These are phyloP conservation scores for Lamproptera curius DNA, from an alignment of 2,888 invertebrate species.

Conservation along the genomic window DNA sequence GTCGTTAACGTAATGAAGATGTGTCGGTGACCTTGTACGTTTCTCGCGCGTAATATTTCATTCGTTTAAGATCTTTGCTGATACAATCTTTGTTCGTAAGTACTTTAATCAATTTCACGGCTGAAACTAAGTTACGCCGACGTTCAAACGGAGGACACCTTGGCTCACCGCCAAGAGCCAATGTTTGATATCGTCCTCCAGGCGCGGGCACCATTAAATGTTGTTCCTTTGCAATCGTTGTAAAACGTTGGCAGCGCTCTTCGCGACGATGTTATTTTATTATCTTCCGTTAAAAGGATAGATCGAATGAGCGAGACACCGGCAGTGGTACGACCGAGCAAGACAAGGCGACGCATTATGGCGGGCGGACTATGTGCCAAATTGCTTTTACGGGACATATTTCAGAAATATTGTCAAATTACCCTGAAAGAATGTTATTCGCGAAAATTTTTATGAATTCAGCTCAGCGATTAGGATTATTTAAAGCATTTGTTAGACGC, in stretches of 20 bases:
- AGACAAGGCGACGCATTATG: conserved; percentile 1
- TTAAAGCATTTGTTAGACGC: not conserved
- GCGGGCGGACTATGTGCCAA: conserved; percentile 11
- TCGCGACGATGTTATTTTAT: conserved; percentile 38
- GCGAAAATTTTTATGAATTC: not conserved
- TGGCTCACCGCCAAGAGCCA: conserved; percentile 32
- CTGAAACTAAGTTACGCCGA: conserved; percentile 17
- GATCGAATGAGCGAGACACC: conserved; percentile 1
- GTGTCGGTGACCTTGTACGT: not conserved
- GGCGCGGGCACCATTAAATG: conserved; percentile 48
- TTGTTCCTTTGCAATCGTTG: conserved; percentile 45
- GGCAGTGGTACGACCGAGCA: not conserved
- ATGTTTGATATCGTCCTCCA: conserved; percentile 32
- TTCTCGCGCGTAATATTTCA: not conserved
- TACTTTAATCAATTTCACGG: conserved; percentile 11
- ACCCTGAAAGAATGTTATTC: conserved; percentile 2
- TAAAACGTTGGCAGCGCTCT: conserved; percentile 43
- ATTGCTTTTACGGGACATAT: conserved; percentile 15
- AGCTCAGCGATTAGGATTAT: not conserved
- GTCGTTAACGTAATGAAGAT: conserved; percentile 1
- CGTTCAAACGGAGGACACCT: conserved; percentile 19
- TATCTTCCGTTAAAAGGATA: conserved; percentile 23
- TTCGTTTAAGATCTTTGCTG: not conserved
- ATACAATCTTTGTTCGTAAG: not conserved
- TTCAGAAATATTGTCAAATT: conserved; percentile 10